Percentiles rank a stretch among this genome's conserved stretches.
Evolutionary conservation across 2,888 invertebrate species (phyloP).

Genomic region (Yponomeuta plumbellus): DNA sequence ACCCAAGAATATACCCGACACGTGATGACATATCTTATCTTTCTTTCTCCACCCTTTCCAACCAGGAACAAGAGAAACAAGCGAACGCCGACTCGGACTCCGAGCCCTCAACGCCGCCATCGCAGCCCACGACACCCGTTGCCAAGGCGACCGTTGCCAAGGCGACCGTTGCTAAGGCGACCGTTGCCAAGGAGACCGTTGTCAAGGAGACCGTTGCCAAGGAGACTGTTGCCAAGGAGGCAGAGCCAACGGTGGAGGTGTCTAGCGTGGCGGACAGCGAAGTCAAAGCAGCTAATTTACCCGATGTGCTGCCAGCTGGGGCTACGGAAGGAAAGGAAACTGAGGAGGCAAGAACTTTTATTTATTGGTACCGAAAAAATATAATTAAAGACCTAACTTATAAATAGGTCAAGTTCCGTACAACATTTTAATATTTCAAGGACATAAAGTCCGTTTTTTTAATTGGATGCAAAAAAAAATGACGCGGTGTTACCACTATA

Average conservation of each 20-base stretch:
- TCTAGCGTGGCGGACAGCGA: background rate
- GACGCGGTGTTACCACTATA: too few species aligned
- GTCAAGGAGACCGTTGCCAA: background rate
- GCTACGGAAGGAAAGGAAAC: slow-evolving; percentile 42
- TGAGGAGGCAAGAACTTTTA: slow-evolving; percentile 45
- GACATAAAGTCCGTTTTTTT: too few species aligned
- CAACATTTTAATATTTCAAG: too few species aligned
- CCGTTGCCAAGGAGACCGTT: background rate
- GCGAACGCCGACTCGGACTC: slow-evolving; percentile 15
- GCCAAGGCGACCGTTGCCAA: slow-evolving; percentile 11
- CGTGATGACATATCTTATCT: background rate
- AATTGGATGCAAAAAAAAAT: too few species aligned
- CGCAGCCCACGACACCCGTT: background rate
- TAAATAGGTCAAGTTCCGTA: too few species aligned
- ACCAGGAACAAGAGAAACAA: slow-evolving; percentile 13
- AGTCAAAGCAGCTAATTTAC: slow-evolving; percentile 36
- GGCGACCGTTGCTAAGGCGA: slow-evolving; percentile 1
- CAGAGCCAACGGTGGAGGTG: background rate
- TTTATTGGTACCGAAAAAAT: too few species aligned
- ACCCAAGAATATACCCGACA: too few species aligned
- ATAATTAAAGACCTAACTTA: too few species aligned
- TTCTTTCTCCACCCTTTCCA: background rate
- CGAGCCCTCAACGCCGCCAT: slow-evolving; percentile 12
- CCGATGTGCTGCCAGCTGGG: slow-evolving; percentile 59
- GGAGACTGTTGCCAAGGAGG: background rate